phyloP scores from a whole-genome alignment of 2,797 vertebrate genomes.

The Malurus leucopterus region DNA sequence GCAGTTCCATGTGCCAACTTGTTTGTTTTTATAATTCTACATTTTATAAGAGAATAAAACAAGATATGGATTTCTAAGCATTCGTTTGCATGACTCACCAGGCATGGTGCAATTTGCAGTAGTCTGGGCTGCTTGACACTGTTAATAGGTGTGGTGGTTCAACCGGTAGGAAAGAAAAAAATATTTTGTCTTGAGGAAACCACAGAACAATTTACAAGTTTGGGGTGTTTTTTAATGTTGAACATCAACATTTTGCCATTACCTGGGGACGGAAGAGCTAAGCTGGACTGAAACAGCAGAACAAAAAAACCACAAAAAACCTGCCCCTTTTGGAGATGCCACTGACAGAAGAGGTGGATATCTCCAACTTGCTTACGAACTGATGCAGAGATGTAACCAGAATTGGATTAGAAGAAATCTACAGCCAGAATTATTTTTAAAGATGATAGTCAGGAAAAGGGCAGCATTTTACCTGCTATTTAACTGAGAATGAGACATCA shows the following conservation, averaged over 20 bases:
- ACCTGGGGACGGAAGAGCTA: neutral
- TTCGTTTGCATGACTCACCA: conserved; percentile 25
- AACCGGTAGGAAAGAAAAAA: neutral
- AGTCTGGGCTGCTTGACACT: conserved; percentile 1
- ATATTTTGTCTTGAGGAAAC: neutral
- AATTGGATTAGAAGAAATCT: neutral
- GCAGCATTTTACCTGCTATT: neutral
- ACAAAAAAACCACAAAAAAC: neutral
- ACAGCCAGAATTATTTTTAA: neutral
- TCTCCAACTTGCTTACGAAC: neutral
- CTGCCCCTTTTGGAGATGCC: neutral
- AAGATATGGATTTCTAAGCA: conserved; percentile 20
- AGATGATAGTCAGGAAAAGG: neutral
- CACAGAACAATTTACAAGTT: neutral
- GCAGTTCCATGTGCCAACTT: conserved; percentile 36
- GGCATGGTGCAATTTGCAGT: conserved; percentile 11
- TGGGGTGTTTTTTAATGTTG: accelerated
- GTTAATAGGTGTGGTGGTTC: conserved; percentile 11
- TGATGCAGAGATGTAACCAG: neutral
- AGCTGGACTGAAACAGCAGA: neutral
- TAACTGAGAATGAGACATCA: neutral
- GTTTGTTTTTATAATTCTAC: conserved; percentile 51
- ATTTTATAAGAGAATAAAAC: conserved; percentile 62
- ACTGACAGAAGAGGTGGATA: neutral
- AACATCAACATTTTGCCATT: neutral